Evolutionary conservation across 1,140 invertebrate species (phyloP), one percentile per base, ranked within the genome.

Genomic region (Cotesia glomerata): DNA sequence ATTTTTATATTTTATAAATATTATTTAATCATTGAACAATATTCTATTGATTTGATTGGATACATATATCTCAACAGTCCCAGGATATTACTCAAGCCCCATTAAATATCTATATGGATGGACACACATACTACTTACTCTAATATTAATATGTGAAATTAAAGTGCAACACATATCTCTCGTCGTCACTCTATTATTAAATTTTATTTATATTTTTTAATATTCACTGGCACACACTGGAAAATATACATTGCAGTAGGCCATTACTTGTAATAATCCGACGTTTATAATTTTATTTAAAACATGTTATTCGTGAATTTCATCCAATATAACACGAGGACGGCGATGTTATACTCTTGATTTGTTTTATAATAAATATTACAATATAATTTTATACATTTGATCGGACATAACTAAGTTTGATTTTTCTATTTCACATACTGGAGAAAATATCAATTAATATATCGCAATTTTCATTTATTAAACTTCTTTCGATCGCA

Each of bases 291-390:
- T 34, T 67, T 59, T 59, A 39, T 36, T 70, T 61, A 61, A 49
- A n/a, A 39, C 18, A 39, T 13, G 35, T 39, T 61, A 62, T 62
- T 9, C 11, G 14, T 45, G 56, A 68, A 64, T 52, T 72, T 65
- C 26, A 72, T 64, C 65, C 35, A 9, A 32, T 67, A 45, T 61
- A 62, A 45, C 39, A 67, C 65, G 26, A 73, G 71, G 71, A 73
- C 71, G 65, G 71, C 71, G 71, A 68, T 73, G 56, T 65, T 56
- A 73, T 49, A 73, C 71, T 73, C 67, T 59, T 61, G 39, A 73
- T 26, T 73, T 67, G 49, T 65, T 51, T 34, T 61, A n/a, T 13
- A 51, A 18, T 18, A 16, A 35, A 49, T 71, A 52, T 54, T 65
- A 18, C 26, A 26, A 26, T 26, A 26, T 26, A 26, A 26, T 26